These are phyloP conservation scores for Zaprionus vittiger DNA, from an alignment of 1,140 invertebrate species.

Conservation along the genomic window DNA sequence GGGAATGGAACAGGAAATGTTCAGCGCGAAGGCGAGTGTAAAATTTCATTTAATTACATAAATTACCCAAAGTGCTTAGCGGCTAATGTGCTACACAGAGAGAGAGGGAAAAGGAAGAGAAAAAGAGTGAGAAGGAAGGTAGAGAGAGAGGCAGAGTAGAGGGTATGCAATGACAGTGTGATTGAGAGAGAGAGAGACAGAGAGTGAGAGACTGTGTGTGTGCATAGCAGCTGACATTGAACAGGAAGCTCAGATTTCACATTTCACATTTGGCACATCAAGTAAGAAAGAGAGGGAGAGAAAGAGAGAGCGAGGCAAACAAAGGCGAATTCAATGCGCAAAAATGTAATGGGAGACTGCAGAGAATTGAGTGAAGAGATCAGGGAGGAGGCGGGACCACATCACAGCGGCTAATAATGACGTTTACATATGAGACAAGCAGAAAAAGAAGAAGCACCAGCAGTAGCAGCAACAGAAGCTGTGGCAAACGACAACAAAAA, in stretches of 20 bases:
- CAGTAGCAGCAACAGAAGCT: slow-evolving; percentile 15
- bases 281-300: background rate
- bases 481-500: slow-evolving; percentile 47
- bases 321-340: slow-evolving; percentile 45
- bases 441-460: background rate
- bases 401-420: slow-evolving; percentile 50
- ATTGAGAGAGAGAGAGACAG: background rate
- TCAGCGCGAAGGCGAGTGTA: slow-evolving; percentile 44
- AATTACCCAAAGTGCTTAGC: slow-evolving; percentile 61
- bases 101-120: background rate
- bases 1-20: slow-evolving; percentile 28
- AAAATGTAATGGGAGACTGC: slow-evolving; percentile 53
- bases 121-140: too few species aligned
- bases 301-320: slow-evolving; percentile 1
- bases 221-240: slow-evolving; percentile 55
- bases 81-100: slow-evolving; percentile 37
- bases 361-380: background rate
- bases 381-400: slow-evolving; percentile 1
- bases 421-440: slow-evolving; percentile 54
- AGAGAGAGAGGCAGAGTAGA: background rate
- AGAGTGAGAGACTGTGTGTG: slow-evolving; percentile 24
- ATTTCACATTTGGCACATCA: slow-evolving; percentile 54
- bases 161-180: slow-evolving; percentile 4
- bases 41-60: slow-evolving; percentile 80
- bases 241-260: slow-evolving; percentile 79